A percentile compares a stretch with the other conserved stretches of the same genome.
Conservation (phyloP, 2,888 invertebrate species). For the Ernsta delagoae region DNA sequence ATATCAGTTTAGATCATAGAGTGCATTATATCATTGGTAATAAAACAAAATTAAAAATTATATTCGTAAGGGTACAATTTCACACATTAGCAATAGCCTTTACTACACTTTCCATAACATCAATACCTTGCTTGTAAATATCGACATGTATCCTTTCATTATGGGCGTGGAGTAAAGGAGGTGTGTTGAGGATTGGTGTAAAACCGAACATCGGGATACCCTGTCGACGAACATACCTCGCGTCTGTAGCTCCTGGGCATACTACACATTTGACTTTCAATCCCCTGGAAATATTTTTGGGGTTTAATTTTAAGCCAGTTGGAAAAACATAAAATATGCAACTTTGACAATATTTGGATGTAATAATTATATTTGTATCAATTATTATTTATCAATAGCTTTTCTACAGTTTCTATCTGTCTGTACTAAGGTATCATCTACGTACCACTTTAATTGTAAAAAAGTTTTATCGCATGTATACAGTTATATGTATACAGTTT, state of each 20-base stretch:
- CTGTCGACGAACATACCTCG: conserved; percentile 89
- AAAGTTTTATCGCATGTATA: no score
- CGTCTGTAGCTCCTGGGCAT: conserved; percentile 95
- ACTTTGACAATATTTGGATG: no score
- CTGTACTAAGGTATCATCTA: no score
- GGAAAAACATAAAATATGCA: neutral
- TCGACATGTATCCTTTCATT: conserved; percentile 91
- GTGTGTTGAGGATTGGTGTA: conserved; percentile 92
- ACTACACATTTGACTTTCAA: conserved; percentile 66
- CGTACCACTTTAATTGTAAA: no score
- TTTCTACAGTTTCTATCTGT: no score
- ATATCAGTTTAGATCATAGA: no score
- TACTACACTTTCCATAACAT: conserved; percentile 89
- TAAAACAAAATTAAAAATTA: no score
- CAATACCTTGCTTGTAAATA: conserved; percentile 89
- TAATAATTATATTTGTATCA: no score
- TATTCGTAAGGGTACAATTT: neutral
- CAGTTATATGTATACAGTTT: no score
- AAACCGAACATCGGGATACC: conserved; percentile 92
- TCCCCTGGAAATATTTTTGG: conserved; percentile 52
- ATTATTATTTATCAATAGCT: no score
- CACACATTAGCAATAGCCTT: conserved; percentile 84
- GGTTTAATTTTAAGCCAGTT: neutral
- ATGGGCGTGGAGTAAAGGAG: conserved; percentile 91
- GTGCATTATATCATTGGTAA: no score